phyloP scores from a whole-genome alignment of 2,113 vertebrate genomes.

The Vimba vimba region DNA sequence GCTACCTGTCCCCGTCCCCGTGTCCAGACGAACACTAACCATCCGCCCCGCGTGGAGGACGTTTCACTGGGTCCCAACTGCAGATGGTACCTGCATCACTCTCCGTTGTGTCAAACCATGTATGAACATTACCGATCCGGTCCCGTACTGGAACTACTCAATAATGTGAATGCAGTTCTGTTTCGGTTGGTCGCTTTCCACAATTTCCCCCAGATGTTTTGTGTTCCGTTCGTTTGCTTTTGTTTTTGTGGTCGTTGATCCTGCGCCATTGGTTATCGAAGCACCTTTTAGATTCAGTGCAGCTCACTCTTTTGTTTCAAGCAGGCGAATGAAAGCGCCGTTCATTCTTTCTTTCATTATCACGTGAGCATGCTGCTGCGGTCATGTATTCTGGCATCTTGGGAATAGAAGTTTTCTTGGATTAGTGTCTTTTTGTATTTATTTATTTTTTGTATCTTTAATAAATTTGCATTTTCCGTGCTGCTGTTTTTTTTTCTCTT shows the following conservation, averaged over 20 bases:
- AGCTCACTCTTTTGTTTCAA: constrained; percentile 58
- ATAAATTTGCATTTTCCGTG: constrained; percentile 78
- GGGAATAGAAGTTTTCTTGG: constrained; percentile 81
- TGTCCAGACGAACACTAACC: constrained; percentile 89
- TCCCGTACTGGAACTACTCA: constrained; percentile 84
- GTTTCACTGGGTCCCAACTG: constrained; percentile 59
- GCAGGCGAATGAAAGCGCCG: constrained; percentile 80
- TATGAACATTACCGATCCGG: constrained; percentile 82
- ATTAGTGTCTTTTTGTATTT: constrained; percentile 81
- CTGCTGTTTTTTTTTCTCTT: constrained; percentile 61
- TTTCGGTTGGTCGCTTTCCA: constrained; percentile 60
- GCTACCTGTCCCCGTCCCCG: constrained; percentile 83
- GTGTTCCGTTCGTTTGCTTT: constrained; percentile 51
- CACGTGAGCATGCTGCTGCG: constrained; percentile 84
- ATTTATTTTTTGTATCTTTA: constrained; percentile 82
- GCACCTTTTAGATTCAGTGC: constrained; percentile 51
- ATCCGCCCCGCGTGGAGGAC: constrained; percentile 12
- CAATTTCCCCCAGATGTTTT: background rate
- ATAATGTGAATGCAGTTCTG: constrained; percentile 79
- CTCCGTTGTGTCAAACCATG: constrained; percentile 63
- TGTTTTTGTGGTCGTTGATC: constrained; percentile 60
- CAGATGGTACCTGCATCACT: constrained; percentile 44
- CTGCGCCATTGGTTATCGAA: constrained; percentile 66
- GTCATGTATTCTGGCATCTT: constrained; percentile 80
- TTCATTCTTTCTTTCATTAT: constrained; percentile 70